Evolutionary conservation across 2,888 invertebrate species (phyloP), one percentile per base, ranked within the genome.

Genomic region (Torymus auratus): DNA sequence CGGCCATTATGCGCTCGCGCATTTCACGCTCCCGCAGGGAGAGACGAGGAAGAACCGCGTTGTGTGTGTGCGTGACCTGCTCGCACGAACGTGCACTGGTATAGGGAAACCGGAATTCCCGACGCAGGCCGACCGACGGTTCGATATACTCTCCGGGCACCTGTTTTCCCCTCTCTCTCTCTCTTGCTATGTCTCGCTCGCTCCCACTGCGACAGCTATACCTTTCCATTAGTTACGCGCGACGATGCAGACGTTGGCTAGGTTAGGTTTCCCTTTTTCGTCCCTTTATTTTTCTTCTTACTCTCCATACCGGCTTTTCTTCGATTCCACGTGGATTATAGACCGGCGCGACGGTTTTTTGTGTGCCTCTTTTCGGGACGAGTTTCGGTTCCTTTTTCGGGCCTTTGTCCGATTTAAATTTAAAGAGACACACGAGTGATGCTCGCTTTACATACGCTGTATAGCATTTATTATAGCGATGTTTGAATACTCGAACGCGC

Each of bases 51-150:
- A 41, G n/a, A 62, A 50, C 58, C 17, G 28, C n/a, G n/a, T 15
- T 23, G 58, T 69, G 15, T 41, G 53, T 71, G 65, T 72, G 72
- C 76, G 79, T 80, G 78, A 82, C 82, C 77, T 64, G 82, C 76
- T 64, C 78, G 82, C n/a, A n/a, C 75, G 68, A 50, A 72, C 56
- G 71, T 12, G 55, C 41, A 62, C 28, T 20, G 20, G 13, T 50
- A 71, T n/a, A 73, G 77, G 73, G 78, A 72, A 81, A 85, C 84
- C 85, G 83, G 83, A 82, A 85, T 84, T 82, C 83, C 82, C 71
- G 74, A 65, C 65, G 61, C 65, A 52, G 75, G 56, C 65, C 12
- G 52, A n/a, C 64, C 72, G 72, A 64, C 72, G 68, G 76, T 62
- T 68, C 72, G 76, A 72, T 80, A 72, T 80, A 62, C 76, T 68